Evolutionary conservation across 2,888 invertebrate genomes (phyloP).

Genomic region (Sphaerophoria taeniata): DNA sequence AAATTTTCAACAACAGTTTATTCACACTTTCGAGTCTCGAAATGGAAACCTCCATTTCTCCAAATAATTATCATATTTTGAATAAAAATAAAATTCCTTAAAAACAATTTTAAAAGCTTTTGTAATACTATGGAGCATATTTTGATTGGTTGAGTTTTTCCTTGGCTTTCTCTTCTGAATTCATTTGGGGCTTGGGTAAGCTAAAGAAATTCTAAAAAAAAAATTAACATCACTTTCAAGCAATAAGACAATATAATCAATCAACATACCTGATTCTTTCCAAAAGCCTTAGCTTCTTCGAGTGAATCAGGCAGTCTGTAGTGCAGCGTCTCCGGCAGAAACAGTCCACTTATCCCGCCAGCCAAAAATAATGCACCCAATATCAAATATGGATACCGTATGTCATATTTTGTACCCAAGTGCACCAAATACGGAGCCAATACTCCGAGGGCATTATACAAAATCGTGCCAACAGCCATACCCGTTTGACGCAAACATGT

Average conservation of each 20-base stretch:
- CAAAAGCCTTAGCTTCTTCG: constrained; percentile 85
- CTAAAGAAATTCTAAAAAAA: constrained; percentile 82
- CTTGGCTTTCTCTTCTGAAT: constrained; percentile 57
- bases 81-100: background rate
- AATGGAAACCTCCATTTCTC: too few relatives aligned
- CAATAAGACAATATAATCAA: background rate
- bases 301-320: constrained; percentile 86
- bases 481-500: constrained; percentile 87
- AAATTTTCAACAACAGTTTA: too few relatives aligned
- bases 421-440: constrained; percentile 86
- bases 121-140: constrained; percentile 75
- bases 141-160: constrained; percentile 77
- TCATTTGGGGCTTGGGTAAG: constrained; percentile 78
- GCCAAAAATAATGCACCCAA: constrained; percentile 82
- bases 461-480: constrained; percentile 85
- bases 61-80: background rate
- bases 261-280: constrained; percentile 81
- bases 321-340: constrained; percentile 87
- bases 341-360: constrained; percentile 83
- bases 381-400: constrained; percentile 83
- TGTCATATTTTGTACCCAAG: constrained; percentile 83
- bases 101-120: constrained; percentile 2
- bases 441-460: constrained; percentile 85
- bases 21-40: too few relatives aligned
- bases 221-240: constrained; percentile 63